Conservation (phyloP, 2,113 vertebrate genomes). For the Antennarius striatus region DNA sequence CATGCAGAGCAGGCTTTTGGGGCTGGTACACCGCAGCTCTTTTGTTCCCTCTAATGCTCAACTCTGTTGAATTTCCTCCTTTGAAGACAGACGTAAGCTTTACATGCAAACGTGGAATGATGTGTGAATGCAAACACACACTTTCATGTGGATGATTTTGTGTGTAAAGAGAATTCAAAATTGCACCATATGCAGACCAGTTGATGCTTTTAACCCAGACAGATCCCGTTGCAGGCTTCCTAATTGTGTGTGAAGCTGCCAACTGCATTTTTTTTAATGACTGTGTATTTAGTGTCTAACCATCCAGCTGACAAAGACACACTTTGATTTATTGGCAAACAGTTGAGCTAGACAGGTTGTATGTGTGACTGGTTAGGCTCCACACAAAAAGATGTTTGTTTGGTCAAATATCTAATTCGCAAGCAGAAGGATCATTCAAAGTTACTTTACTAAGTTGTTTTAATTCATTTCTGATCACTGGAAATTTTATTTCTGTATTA, state of each 20-base stretch:
- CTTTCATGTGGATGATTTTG: constrained; percentile 57
- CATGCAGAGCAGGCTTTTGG: constrained; percentile 51
- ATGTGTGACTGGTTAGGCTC: not conserved
- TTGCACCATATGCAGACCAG: constrained; percentile 37
- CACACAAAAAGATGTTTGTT: constrained; percentile 2
- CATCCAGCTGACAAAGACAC: constrained; percentile 88
- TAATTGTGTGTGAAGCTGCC: constrained; percentile 89
- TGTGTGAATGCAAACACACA: constrained; percentile 6
- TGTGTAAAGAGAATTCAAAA: constrained; percentile 84
- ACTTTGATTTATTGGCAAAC: constrained; percentile 94
- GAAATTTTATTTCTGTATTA: not conserved
- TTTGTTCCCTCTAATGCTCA: constrained; percentile 40
- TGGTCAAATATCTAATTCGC: constrained; percentile 37
- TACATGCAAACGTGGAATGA: constrained; percentile 36
- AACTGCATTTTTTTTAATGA: constrained; percentile 73
- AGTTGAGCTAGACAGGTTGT: constrained; percentile 87
- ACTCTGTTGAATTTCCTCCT: constrained; percentile 33
- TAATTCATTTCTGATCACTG: not conserved
- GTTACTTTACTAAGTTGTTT: constrained; percentile 9
- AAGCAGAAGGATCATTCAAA: constrained; percentile 29
- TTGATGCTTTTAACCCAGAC: constrained; percentile 60
- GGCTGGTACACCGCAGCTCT: constrained; percentile 32
- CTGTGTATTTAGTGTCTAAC: constrained; percentile 86
- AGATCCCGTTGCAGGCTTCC: constrained; percentile 42
- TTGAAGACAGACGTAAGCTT: constrained; percentile 48